Percentiles rank a stretch among this genome's conserved stretches.
phyloP scores from a whole-genome alignment of 2,888 invertebrate genomes.

The Boloria selene region DNA sequence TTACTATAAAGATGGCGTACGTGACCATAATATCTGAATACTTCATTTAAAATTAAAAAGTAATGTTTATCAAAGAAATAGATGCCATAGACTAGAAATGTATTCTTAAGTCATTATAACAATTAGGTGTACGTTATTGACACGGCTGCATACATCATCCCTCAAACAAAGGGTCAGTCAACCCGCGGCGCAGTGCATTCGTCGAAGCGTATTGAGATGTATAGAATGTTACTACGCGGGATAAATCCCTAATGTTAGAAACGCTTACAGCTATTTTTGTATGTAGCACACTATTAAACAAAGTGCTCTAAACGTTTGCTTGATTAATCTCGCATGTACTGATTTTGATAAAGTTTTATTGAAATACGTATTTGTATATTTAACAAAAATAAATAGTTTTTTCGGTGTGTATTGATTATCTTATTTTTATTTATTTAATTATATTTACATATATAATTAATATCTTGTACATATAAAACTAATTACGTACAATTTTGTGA shows the following conservation, averaged over 20 bases:
- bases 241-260: conserved; percentile 14
- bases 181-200: conserved; percentile 14
- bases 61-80: neutral
- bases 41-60: conserved; percentile 6
- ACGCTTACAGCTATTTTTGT: conserved; percentile 15
- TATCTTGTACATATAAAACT: too few species aligned
- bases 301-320: conserved; percentile 7
- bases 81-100: neutral
- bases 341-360: neutral
- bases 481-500: too few species aligned
- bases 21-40: conserved; percentile 6
- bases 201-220: conserved; percentile 6
- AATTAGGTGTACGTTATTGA: conserved; percentile 21
- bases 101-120: conserved; percentile 15
- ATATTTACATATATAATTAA: too few species aligned
- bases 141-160: conserved; percentile 18
- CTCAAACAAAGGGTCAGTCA: conserved; percentile 20
- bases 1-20: conserved; percentile 12
- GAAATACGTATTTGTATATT: too few species aligned
- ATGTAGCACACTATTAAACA: conserved; percentile 11
- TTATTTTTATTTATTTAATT: too few species aligned
- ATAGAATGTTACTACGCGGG: conserved; percentile 7
- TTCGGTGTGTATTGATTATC: too few species aligned
- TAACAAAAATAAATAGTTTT: too few species aligned
- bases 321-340: neutral